A percentile compares a stretch with the other conserved stretches of the same genome.
Evolutionary conservation across 1,140 invertebrate genomes (phyloP).

Genomic region (Neodiprion lecontei): DNA sequence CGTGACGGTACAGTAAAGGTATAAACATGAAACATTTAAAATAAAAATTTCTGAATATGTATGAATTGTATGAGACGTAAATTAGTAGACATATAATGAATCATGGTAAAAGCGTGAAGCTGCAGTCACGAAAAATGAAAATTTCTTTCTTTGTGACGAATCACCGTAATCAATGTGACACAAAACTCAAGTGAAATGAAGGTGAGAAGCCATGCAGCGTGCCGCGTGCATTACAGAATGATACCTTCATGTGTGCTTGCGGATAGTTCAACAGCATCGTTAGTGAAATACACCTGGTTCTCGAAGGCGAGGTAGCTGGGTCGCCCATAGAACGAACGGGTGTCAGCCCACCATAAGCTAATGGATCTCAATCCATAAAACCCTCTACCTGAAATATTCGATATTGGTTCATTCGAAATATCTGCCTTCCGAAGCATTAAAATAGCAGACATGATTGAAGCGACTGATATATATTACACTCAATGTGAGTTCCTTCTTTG

Average conservation of each 20-base stretch:
- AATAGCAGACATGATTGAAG: too few species aligned
- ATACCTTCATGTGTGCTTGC: slow-evolving; percentile 55
- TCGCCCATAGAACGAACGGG: slow-evolving; percentile 46
- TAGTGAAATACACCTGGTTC: slow-evolving; percentile 59
- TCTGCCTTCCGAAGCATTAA: background rate
- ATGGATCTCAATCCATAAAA: slow-evolving; percentile 52
- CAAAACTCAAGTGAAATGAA: background rate
- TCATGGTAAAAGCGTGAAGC: background rate
- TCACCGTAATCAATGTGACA: background rate
- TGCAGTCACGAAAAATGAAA: background rate
- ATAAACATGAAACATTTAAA: background rate
- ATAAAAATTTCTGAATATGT: background rate
- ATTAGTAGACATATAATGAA: too few species aligned
- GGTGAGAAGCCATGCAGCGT: background rate
- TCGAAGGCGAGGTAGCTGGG: slow-evolving; percentile 53
- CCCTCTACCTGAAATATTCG: slow-evolving; percentile 47
- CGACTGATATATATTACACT: too few species aligned
- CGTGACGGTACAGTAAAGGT: too few species aligned
- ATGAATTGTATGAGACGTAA: too few species aligned
- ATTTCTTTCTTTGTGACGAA: background rate
- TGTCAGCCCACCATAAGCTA: slow-evolving; percentile 55
- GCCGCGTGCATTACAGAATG: slow-evolving; percentile 28
- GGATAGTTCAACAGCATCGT: slow-evolving; percentile 50
- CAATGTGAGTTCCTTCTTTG: too few species aligned
- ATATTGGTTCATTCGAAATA: background rate